Evolutionary conservation across 2,797 vertebrate species (phyloP), one percentile per base, ranked within the genome.

Genomic region (Picus viridis): DNA sequence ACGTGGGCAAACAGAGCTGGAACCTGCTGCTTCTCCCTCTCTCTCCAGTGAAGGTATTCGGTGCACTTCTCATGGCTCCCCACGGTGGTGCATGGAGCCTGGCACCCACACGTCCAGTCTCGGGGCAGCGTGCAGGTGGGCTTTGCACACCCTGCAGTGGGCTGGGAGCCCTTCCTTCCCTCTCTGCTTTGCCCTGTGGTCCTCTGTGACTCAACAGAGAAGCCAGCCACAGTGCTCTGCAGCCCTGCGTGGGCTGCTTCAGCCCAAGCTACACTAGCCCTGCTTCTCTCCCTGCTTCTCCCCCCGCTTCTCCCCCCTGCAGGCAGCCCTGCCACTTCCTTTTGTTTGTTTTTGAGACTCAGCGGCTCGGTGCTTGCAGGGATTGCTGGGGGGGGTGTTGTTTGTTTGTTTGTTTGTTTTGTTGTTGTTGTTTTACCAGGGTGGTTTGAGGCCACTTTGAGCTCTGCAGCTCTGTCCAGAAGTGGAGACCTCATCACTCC

Each of bases 361-460:
- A 90, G 89, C 84, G 92, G 91, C 89, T 86, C 75, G 2, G 34
- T 3, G 72, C 82, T 89, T 58, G 79, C 76, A 87, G 89, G 85
- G 87, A 65, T 23, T 26, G 18, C 1, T 43, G 86, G 12, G 22
- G 12, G 39, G 11, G 39, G 39, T 11, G 39, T 12, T 39, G 34
- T 49, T 49, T 15, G 16, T 49, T 49, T 10, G 19, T 12, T 23
- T 49, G 39, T 39, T 39, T 39, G 39, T 39, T 39, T 39, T 39
- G 36, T 39, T 39, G 36, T 34, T 34, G 34, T 34, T 34, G 34
- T 49, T 81, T 91, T 69, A 80, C 59, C 53, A 43, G 90, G 83
- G 76, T 83, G 72, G 8, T 87, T 74, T 79, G n/a, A 79, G 91
- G 82, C 75, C 93, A 79, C 2, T 41, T 23, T 6, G 65, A 89